Conservation (phyloP, 2,888 invertebrate genomes). For the Drosophila ustulata region DNA sequence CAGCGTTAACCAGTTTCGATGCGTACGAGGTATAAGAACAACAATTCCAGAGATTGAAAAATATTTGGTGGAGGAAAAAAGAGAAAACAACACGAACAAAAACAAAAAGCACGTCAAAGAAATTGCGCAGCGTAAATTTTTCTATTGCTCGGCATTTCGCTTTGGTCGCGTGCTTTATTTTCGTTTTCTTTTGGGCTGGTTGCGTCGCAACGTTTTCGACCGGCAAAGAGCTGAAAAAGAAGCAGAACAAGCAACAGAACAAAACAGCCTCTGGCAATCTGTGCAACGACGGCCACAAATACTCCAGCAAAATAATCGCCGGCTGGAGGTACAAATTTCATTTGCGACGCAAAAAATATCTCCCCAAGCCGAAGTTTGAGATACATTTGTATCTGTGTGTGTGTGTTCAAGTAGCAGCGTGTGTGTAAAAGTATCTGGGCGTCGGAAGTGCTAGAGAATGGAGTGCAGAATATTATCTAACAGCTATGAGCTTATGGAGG, state of each 20-base stretch:
- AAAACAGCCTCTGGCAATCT: constrained; percentile 31
- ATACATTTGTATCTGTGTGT: constrained; percentile 13
- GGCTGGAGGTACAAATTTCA: constrained; percentile 48
- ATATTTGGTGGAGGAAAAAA: constrained; percentile 3
- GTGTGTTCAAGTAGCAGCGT: not conserved
- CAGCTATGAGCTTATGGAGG: not conserved
- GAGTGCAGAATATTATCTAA: constrained; percentile 6
- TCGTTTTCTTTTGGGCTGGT: constrained; percentile 52
- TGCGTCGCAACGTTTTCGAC: constrained; percentile 21
- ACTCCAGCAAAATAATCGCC: constrained; percentile 24
- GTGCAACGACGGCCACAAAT: constrained; percentile 10
- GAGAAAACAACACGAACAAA: constrained; percentile 10
- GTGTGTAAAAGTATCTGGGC: constrained; percentile 6
- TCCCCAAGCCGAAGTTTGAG: constrained; percentile 29
- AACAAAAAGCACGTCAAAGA: constrained; percentile 38
- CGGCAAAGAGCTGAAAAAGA: constrained; percentile 11
- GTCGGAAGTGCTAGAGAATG: constrained; percentile 15
- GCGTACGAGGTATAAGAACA: constrained; percentile 5
- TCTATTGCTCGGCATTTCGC: constrained; percentile 27
- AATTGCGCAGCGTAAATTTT: constrained; percentile 68
- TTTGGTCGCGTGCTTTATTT: constrained; percentile 47
- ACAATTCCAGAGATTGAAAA: not conserved
- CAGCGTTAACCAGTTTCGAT: not conserved
- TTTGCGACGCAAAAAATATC: constrained; percentile 55
- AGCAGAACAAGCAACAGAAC: constrained; percentile 18